Evolutionary conservation across 2,797 vertebrate genomes (phyloP).

Genomic region (Neosilurus hyrtlii): DNA sequence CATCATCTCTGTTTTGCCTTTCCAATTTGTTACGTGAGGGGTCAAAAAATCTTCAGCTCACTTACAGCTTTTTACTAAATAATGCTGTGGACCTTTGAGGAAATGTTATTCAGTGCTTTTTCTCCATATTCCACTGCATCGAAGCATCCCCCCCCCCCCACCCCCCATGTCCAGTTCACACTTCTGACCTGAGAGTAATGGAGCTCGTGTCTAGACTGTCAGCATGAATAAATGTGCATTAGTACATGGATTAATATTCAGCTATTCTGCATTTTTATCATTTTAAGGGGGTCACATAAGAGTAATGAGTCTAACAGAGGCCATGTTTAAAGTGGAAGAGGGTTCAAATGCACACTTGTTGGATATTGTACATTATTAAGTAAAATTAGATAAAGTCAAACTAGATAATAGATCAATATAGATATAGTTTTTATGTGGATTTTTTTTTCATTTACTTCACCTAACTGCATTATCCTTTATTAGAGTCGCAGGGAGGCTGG

Average conservation of each 20-base stretch:
- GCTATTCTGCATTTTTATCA: conserved; percentile 42
- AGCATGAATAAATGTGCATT: conserved; percentile 45
- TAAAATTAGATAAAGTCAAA: no score
- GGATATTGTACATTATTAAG: background rate
- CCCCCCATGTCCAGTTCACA: conserved; percentile 32
- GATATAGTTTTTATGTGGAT: no score
- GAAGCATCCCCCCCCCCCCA: no score
- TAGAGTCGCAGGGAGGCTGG: no score
- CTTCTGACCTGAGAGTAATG: conserved; percentile 17
- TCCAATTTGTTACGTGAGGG: background rate
- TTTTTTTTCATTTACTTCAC: no score
- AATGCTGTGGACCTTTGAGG: conserved; percentile 21
- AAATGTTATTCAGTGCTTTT: background rate
- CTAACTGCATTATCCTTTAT: no score
- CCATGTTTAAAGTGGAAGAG: background rate
- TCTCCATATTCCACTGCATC: background rate
- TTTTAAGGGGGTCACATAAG: background rate
- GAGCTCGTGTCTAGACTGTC: conserved; percentile 36
- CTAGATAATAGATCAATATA: background rate
- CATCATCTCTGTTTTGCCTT: conserved; percentile 15
- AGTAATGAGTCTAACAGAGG: background rate
- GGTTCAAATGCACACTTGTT: background rate
- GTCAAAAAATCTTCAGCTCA: background rate
- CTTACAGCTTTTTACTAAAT: background rate
- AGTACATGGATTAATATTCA: conserved; percentile 55